Conservation (phyloP, 1,140 invertebrate species). For the Copidosoma floridanum region DNA sequence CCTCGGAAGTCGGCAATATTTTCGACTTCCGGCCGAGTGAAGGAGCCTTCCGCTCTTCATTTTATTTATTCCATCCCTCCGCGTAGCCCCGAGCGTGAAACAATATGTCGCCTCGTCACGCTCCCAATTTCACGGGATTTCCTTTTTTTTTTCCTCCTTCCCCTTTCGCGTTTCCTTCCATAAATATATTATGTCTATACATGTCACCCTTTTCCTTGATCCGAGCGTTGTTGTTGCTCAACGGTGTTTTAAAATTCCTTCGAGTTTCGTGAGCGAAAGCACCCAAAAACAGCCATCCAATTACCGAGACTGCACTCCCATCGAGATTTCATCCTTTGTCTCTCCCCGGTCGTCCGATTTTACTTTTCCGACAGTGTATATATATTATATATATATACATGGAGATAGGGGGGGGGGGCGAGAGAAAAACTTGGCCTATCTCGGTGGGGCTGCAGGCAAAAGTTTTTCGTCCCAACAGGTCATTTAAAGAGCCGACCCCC, state of each 20-base stretch:
- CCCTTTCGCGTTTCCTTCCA: not conserved
- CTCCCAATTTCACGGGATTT: constrained; percentile 32
- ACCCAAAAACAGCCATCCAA: constrained; percentile 46
- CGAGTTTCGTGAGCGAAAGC: too few species aligned
- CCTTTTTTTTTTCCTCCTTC: constrained; percentile 19
- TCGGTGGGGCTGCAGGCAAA: constrained; percentile 2
- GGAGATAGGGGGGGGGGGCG: not conserved
- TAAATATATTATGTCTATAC: too few species aligned
- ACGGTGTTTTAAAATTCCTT: constrained; percentile 21
- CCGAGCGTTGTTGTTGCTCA: too few species aligned
- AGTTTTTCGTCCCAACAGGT: constrained; percentile 23
- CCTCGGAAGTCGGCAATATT: constrained; percentile 52
- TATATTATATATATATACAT: not conserved
- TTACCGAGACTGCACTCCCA: constrained; percentile 51
- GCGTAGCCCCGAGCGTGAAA: constrained; percentile 45
- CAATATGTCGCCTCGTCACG: constrained; percentile 51
- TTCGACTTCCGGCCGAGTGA: constrained; percentile 44
- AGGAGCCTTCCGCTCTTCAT: too few species aligned
- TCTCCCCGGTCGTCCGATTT: not conserved
- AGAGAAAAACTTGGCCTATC: constrained; percentile 34
- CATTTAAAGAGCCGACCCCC: constrained; percentile 11
- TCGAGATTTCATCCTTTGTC: constrained; percentile 43
- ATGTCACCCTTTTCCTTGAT: too few species aligned
- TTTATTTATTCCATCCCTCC: too few species aligned
- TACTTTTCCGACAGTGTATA: not conserved